Evolutionary conservation across 2,888 invertebrate genomes (phyloP).

Genomic region (Scelioninae gen. 1): DNA sequence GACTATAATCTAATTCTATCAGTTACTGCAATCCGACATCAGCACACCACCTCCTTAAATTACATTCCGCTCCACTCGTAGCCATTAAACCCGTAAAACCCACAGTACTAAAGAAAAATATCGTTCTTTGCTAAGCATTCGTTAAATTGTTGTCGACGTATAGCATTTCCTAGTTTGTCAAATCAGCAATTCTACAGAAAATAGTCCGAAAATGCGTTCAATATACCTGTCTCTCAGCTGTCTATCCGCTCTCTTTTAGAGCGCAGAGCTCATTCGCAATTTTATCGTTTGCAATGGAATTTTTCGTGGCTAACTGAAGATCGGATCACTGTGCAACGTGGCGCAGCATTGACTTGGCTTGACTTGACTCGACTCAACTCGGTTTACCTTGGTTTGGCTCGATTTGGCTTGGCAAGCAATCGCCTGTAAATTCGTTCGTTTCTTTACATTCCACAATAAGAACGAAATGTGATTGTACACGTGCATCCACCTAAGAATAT

Average conservation of each 20-base stretch:
- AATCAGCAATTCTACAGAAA: slow-evolving; percentile 29
- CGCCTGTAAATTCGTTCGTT: slow-evolving; percentile 41
- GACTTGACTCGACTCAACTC: too few species aligned
- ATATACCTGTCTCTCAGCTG: slow-evolving; percentile 21
- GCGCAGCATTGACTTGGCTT: not conserved
- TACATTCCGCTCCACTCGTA: slow-evolving; percentile 18
- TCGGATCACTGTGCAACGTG: too few species aligned
- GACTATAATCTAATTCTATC: slow-evolving; percentile 16
- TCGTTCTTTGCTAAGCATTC: slow-evolving; percentile 27
- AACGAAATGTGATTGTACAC: not conserved
- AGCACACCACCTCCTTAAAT: not conserved
- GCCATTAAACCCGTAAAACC: slow-evolving; percentile 33
- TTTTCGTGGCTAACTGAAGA: slow-evolving; percentile 49
- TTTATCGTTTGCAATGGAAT: slow-evolving; percentile 46
- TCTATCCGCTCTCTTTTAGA: slow-evolving; percentile 23
- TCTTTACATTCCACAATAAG: slow-evolving; percentile 34
- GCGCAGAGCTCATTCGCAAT: slow-evolving; percentile 35
- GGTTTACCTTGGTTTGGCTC: slow-evolving; percentile 10
- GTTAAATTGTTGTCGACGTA: slow-evolving; percentile 39
- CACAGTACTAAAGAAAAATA: slow-evolving; percentile 16
- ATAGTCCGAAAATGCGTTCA: slow-evolving; percentile 27
- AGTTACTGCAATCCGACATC: slow-evolving; percentile 8
- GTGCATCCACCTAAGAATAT: slow-evolving; percentile 12
- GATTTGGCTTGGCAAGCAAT: slow-evolving; percentile 22
- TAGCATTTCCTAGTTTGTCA: slow-evolving; percentile 32